phyloP scores from a whole-genome alignment of 2,888 invertebrate genomes.

The Ptilodon capucinus region DNA sequence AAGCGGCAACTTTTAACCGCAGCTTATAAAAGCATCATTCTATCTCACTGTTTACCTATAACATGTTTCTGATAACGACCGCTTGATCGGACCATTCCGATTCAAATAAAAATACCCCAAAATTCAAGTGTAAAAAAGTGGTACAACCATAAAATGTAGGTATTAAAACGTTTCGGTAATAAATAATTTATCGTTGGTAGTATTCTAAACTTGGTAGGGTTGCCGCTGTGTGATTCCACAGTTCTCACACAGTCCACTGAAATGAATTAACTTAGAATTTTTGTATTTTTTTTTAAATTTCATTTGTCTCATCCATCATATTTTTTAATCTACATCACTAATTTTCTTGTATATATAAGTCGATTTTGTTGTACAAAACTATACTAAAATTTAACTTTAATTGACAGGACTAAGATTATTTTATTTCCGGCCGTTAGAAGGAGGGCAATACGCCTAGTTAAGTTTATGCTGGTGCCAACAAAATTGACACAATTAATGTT shows the following conservation, averaged over 20 bases:
- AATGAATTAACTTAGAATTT: too few relatives aligned
- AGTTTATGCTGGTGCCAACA: too few relatives aligned
- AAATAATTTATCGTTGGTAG: constrained; percentile 43
- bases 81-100: constrained; percentile 36
- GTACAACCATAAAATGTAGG: constrained; percentile 40
- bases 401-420: too few relatives aligned
- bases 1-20: neutral
- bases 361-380: too few relatives aligned
- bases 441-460: too few relatives aligned
- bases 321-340: too few relatives aligned
- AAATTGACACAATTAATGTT: too few relatives aligned
- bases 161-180: constrained; percentile 46
- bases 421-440: too few relatives aligned
- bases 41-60: constrained; percentile 1
- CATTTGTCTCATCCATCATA: too few relatives aligned
- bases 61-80: constrained; percentile 17
- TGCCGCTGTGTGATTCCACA: neutral
- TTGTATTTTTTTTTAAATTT: too few relatives aligned
- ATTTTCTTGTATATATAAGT: neutral
- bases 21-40: constrained; percentile 1
- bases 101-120: constrained; percentile 36
- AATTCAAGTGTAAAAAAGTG: constrained; percentile 38
- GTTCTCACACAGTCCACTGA: too few relatives aligned
- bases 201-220: neutral
- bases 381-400: too few relatives aligned